Evolutionary conservation across 1,140 invertebrate species (phyloP).

Genomic region (Drosophila pachea): DNA sequence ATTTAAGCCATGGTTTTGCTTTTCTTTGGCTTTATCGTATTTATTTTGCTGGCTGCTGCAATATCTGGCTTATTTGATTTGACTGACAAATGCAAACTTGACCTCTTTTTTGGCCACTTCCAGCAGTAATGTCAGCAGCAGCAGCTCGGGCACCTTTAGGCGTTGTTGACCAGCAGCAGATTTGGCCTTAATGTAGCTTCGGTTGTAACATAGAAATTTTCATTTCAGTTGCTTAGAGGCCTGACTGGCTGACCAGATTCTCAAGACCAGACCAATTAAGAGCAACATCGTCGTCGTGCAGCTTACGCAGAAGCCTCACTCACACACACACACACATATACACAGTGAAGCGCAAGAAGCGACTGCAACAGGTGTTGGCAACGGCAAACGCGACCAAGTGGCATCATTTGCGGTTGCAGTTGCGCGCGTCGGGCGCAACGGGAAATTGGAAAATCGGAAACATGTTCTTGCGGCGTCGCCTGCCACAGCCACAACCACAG

Average conservation of each 20-base stretch:
- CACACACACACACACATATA: too few species aligned
- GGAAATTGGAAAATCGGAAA: slow-evolving; percentile 76
- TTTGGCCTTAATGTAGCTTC: slow-evolving; percentile 9
- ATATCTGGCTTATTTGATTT: slow-evolving; percentile 42
- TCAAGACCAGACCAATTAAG: slow-evolving; percentile 51
- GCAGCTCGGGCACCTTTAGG: neutral
- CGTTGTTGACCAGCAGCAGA: slow-evolving; percentile 1
- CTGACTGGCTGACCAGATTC: slow-evolving; percentile 10
- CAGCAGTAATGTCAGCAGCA: neutral
- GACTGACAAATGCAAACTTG: slow-evolving; percentile 62
- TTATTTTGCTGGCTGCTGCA: slow-evolving; percentile 58
- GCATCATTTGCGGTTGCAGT: slow-evolving; percentile 65
- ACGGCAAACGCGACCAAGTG: slow-evolving; percentile 55
- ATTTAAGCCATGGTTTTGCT: slow-evolving; percentile 49
- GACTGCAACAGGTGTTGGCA: slow-evolving; percentile 48
- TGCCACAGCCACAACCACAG: slow-evolving; percentile 14
- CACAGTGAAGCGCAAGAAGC: neutral
- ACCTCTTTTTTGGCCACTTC: slow-evolving; percentile 47
- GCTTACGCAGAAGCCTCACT: too few species aligned
- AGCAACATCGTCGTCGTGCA: neutral
- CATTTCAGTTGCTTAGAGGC: slow-evolving; percentile 17
- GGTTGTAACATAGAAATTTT: slow-evolving; percentile 3
- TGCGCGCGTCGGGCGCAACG: slow-evolving; percentile 46
- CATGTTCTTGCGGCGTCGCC: slow-evolving; percentile 64
- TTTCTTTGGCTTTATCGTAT: slow-evolving; percentile 53